A percentile compares a stretch with the other conserved stretches of the same genome.
Conservation (phyloP, 1,140 invertebrate genomes). For the Cheumatopsyche charites region DNA sequence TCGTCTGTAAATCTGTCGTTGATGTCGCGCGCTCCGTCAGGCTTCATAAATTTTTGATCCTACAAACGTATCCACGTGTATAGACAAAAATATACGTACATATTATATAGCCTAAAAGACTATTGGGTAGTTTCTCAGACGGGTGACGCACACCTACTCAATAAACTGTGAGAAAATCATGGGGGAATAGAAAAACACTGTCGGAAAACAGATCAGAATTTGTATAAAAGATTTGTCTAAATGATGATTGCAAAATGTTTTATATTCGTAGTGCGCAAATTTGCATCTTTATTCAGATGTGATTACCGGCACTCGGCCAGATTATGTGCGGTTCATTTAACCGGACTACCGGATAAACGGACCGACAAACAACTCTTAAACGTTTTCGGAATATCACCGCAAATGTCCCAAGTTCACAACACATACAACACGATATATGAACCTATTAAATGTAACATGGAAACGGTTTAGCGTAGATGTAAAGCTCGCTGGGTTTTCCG, state of each 20-base stretch:
- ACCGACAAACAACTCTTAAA: constrained; percentile 43
- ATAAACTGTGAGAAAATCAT: background rate
- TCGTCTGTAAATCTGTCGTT: constrained; percentile 32
- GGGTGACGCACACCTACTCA: background rate
- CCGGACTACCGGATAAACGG: constrained; percentile 34
- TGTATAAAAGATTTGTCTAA: too few species aligned
- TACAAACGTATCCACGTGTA: background rate
- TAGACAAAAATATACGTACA: too few species aligned
- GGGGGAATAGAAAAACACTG: background rate
- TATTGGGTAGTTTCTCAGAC: background rate
- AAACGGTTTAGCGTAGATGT: too few species aligned
- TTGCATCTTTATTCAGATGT: constrained; percentile 45
- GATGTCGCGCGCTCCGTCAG: constrained; percentile 14
- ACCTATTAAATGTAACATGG: too few species aligned
- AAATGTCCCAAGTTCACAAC: constrained; percentile 5
- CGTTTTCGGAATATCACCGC: constrained; percentile 47
- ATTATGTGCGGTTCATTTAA: constrained; percentile 48
- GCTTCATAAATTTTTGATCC: constrained; percentile 35
- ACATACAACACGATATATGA: too few species aligned
- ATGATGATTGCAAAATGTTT: too few species aligned
- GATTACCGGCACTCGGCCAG: constrained; percentile 33
- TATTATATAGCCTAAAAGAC: too few species aligned
- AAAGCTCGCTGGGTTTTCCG: too few species aligned
- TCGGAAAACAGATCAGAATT: background rate
- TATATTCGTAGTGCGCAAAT: constrained; percentile 32